These are phyloP conservation scores for Callipepla squamata DNA, from an alignment of 2,113 vertebrate species.

Conservation along the genomic window DNA sequence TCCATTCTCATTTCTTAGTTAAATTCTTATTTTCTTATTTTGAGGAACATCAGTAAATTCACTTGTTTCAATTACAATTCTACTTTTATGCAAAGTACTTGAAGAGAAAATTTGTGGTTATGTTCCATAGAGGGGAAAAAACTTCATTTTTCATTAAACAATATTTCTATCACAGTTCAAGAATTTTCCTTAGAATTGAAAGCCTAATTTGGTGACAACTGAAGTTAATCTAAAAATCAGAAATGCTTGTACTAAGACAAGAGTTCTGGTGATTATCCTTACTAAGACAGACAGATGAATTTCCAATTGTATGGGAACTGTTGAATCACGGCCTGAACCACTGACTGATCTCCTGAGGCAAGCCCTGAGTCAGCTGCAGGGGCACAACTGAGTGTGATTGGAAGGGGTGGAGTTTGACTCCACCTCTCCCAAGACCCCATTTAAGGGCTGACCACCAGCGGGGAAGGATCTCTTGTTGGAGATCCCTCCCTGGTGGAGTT, in stretches of 20 bases:
- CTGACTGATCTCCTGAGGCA: no score
- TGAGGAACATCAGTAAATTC: background rate
- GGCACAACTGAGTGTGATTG: no score
- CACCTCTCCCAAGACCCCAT: no score
- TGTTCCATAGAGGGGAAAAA: slow-evolving; percentile 1
- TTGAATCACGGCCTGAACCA: no score
- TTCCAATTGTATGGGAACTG: background rate
- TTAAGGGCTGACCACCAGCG: no score
- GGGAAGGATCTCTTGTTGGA: no score
- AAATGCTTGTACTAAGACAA: background rate
- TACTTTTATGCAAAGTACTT: background rate
- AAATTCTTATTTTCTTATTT: background rate
- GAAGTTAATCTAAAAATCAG: background rate
- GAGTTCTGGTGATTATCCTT: background rate
- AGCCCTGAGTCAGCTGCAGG: no score
- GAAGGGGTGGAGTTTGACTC: no score
- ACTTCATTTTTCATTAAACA: slow-evolving; percentile 3
- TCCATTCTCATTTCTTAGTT: background rate
- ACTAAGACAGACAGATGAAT: no score
- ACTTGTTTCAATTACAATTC: background rate
- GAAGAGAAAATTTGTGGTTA: background rate
- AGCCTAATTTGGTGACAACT: background rate
- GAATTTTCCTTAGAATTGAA: background rate
- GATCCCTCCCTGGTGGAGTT: no score
- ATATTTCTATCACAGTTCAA: background rate